These are phyloP conservation scores for Drosophila elegans DNA, from an alignment of 1,140 invertebrate genomes.

Conservation along the genomic window DNA sequence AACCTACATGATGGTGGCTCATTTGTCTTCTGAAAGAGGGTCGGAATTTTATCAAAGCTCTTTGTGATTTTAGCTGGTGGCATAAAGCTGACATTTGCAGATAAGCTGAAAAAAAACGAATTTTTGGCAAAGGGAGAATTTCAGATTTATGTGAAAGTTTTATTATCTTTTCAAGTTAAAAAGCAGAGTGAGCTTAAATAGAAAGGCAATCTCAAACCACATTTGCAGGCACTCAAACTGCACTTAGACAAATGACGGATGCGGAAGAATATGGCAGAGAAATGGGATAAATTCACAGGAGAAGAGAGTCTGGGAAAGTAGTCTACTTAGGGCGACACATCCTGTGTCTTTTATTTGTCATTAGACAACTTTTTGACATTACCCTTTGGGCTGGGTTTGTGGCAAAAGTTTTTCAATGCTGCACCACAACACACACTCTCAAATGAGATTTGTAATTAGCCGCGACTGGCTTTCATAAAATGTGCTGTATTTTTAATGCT, in stretches of 20 bases:
- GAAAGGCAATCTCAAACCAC: background rate
- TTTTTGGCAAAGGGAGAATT: background rate
- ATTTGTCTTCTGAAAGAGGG: slow-evolving; percentile 22
- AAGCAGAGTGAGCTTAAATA: too few species aligned
- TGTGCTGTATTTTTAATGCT: slow-evolving; percentile 64
- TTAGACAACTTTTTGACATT: slow-evolving; percentile 74
- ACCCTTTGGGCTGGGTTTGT: slow-evolving; percentile 38
- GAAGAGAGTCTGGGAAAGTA: background rate
- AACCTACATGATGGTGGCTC: slow-evolving; percentile 16
- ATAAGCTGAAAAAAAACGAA: background rate
- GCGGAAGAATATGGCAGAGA: background rate
- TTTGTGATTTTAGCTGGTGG: slow-evolving; percentile 21
- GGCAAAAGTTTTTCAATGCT: slow-evolving; percentile 47
- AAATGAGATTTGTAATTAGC: slow-evolving; percentile 71
- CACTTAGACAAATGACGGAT: slow-evolving; percentile 55
- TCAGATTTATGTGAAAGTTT: background rate
- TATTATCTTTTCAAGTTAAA: background rate
- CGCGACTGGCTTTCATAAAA: slow-evolving; percentile 41
- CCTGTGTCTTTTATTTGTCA: slow-evolving; percentile 60
- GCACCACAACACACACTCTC: slow-evolving; percentile 9
- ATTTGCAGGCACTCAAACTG: slow-evolving; percentile 58
- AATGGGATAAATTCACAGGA: background rate
- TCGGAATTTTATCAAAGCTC: slow-evolving; percentile 1
- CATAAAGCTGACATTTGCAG: background rate
- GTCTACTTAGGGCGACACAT: slow-evolving; percentile 19